Percentiles rank a stretch among this genome's conserved stretches.
These are phyloP conservation scores for Odontamblyopus lacepedii DNA, from an alignment of 2,797 vertebrate genomes.

Conservation along the genomic window DNA sequence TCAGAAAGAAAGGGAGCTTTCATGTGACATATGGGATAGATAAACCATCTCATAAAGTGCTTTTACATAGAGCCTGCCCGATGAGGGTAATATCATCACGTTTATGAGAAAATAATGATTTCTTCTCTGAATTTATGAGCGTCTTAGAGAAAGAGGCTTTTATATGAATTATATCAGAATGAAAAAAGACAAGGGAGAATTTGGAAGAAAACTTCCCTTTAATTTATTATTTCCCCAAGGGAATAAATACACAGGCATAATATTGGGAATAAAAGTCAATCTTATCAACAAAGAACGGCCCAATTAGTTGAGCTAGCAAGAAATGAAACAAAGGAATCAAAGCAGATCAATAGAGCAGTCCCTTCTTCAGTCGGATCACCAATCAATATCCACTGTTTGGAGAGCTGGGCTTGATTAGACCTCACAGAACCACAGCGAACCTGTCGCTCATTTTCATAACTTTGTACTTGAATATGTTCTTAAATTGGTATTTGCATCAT, in stretches of 20 bases:
- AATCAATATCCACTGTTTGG: conserved; percentile 48
- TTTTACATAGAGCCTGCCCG: conserved; percentile 64
- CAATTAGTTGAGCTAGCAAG: conserved; percentile 68
- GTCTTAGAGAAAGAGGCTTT: conserved; percentile 51
- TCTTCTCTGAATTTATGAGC: conserved; percentile 75
- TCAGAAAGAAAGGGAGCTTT: conserved; percentile 26
- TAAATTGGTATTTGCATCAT: background rate
- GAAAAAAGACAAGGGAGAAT: conserved; percentile 38
- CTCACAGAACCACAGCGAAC: conserved; percentile 41
- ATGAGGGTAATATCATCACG: conserved; percentile 78
- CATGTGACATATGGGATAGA: conserved; percentile 66
- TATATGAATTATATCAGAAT: conserved; percentile 66
- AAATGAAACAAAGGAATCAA: conserved; percentile 72
- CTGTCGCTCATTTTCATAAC: conserved; percentile 44
- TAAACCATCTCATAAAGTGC: conserved; percentile 70
- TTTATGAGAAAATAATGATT: conserved; percentile 85
- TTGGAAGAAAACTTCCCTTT: conserved; percentile 56
- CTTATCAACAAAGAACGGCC: conserved; percentile 66
- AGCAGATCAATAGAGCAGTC: conserved; percentile 72
- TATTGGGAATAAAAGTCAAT: conserved; percentile 75
- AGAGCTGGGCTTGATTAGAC: conserved; percentile 43
- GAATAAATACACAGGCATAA: conserved; percentile 69
- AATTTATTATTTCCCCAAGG: conserved; percentile 72
- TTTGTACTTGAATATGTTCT: background rate
- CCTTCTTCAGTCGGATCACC: conserved; percentile 37